Conservation (phyloP, 2,888 invertebrate species). For the Zaprionus bogoriensis region DNA sequence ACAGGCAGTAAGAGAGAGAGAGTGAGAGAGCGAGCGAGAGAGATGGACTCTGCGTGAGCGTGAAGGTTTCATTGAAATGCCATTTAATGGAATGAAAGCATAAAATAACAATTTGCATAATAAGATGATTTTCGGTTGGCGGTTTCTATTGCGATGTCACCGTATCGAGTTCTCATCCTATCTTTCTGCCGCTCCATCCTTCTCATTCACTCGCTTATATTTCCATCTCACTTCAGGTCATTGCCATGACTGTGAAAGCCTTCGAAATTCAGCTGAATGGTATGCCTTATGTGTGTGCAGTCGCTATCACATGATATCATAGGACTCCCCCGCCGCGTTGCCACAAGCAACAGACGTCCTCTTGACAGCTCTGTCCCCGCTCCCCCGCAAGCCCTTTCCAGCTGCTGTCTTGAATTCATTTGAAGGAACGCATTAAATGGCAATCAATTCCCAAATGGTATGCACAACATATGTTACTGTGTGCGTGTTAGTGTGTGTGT, state of each 20-base stretch:
- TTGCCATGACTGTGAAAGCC: slow-evolving; percentile 35
- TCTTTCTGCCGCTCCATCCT: background rate
- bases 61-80: slow-evolving; percentile 29
- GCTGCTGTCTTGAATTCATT: background rate
- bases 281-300: slow-evolving; percentile 10
- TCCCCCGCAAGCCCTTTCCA: background rate
- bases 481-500: background rate
- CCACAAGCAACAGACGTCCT: slow-evolving; percentile 34
- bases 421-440: slow-evolving; percentile 18
- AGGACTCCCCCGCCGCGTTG: slow-evolving; percentile 11
- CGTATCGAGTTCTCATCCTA: slow-evolving; percentile 22
- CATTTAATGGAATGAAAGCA: slow-evolving; percentile 49
- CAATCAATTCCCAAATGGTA: slow-evolving; percentile 25
- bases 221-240: slow-evolving; percentile 22
- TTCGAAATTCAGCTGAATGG: slow-evolving; percentile 24
- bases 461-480: slow-evolving; percentile 17
- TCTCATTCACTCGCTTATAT: background rate
- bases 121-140: slow-evolving; percentile 59
- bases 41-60: slow-evolving; percentile 5
- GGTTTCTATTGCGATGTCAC: slow-evolving; percentile 30
- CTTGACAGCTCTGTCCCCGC: background rate
- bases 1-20: background rate
- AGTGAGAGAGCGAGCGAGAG: background rate
- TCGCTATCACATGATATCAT: slow-evolving; percentile 20
- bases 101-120: slow-evolving; percentile 72